These are phyloP conservation scores for Hesperophylax magnus DNA, from an alignment of 1,140 invertebrate genomes.

Conservation along the genomic window DNA sequence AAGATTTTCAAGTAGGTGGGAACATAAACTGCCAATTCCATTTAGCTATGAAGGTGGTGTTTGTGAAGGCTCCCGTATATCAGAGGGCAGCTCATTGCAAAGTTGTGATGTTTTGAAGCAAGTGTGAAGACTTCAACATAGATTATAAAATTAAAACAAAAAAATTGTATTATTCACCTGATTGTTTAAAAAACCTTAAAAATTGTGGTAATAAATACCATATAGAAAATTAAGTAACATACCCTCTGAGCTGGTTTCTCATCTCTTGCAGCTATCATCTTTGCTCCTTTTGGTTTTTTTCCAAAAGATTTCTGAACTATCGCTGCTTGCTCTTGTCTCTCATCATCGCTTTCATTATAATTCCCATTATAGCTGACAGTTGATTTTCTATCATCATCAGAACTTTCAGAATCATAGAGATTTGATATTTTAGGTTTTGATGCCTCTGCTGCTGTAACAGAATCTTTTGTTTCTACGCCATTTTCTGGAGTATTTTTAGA, in stretches of 20 bases:
- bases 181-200: no score
- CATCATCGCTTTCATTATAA: background rate
- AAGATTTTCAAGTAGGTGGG: no score
- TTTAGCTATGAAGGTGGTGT: no score
- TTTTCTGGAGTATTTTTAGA: constrained; percentile 15
- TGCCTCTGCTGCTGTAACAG: background rate
- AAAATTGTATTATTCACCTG: no score
- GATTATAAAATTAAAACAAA: no score
- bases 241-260: constrained; percentile 22
- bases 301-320: background rate
- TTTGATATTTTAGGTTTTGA: constrained; percentile 36
- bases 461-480: constrained; percentile 4
- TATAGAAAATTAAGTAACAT: background rate
- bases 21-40: no score
- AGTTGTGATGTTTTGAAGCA: no score
- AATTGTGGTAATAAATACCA: no score
- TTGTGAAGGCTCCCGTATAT: no score
- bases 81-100: no score
- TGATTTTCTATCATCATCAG: constrained; percentile 33
- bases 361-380: background rate
- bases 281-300: background rate
- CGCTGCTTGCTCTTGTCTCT: background rate
- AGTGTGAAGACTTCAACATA: no score
- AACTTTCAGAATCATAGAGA: constrained; percentile 52
- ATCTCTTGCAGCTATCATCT: background rate